Conservation (phyloP, 2,113 vertebrate species). For the Tetrao urogallus region DNA sequence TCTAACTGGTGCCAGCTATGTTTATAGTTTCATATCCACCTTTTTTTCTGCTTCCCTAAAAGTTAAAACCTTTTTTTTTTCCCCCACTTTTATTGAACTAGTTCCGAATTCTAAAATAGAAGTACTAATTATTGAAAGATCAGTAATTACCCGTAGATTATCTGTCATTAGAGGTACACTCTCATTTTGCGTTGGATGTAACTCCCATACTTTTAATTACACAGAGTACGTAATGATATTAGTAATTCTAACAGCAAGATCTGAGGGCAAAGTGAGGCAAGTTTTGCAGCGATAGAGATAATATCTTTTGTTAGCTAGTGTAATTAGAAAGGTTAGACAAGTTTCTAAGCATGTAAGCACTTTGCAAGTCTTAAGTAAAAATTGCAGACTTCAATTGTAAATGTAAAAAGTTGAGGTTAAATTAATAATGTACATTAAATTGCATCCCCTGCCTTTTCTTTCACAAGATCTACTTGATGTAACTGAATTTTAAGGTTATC, state of each 20-base stretch:
- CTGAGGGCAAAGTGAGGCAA: not conserved
- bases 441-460: accelerated
- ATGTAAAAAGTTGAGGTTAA: not conserved
- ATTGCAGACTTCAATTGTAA: not conserved
- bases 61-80: not conserved
- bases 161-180: not conserved
- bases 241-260: not conserved
- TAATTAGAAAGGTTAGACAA: not conserved
- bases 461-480: not conserved
- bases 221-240: not conserved
- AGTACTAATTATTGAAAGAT: not conserved
- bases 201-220: not conserved
- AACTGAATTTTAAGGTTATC: not conserved
- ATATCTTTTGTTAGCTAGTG: not conserved
- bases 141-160: not conserved
- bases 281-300: not conserved
- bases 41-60: not conserved
- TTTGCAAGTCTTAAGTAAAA: not conserved
- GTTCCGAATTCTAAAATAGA: not conserved
- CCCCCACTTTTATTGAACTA: not conserved
- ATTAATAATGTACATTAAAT: not conserved
- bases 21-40: not conserved
- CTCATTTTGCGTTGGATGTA: not conserved
- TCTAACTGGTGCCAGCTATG: not conserved
- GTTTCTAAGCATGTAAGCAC: not conserved